These are phyloP conservation scores for Emydoidea blandingii DNA, from an alignment of 2,797 vertebrate genomes.

Conservation along the genomic window DNA sequence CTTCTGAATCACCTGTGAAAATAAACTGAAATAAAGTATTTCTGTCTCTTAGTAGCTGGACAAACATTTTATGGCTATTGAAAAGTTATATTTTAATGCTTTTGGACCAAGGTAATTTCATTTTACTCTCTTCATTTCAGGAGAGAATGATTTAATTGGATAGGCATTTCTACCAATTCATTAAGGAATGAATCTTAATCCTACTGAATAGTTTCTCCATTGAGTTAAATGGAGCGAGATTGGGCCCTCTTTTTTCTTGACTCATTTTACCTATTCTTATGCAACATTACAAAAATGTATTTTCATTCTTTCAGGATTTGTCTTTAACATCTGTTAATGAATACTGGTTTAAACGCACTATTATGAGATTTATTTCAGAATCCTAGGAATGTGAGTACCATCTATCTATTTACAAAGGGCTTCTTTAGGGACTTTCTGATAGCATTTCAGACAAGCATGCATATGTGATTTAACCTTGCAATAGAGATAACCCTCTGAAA, in stretches of 20 bases:
- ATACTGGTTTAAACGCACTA: background rate
- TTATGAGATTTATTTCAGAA: background rate
- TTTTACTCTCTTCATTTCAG: background rate
- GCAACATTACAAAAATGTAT: background rate
- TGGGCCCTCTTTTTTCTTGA: background rate
- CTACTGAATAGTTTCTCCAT: background rate
- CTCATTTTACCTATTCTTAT: background rate
- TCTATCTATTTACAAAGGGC: background rate
- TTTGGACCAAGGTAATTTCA: slow-evolving; percentile 6
- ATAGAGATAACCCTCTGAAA: background rate
- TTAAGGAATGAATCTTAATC: background rate
- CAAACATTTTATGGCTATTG: slow-evolving; percentile 62
- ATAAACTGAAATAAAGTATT: slow-evolving; percentile 63
- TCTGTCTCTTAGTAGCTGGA: slow-evolving; percentile 57
- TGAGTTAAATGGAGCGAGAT: background rate
- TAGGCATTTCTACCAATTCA: background rate
- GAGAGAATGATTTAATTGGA: background rate
- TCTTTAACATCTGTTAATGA: background rate
- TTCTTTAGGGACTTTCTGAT: background rate
- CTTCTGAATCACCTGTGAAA: slow-evolving; percentile 67
- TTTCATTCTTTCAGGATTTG: background rate
- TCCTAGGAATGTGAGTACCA: background rate
- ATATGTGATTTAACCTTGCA: background rate
- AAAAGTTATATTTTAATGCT: slow-evolving; percentile 54
- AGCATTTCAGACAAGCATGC: background rate